Evolutionary conservation across 2,888 invertebrate genomes (phyloP).

Genomic region (Drosophila melanocephala): DNA sequence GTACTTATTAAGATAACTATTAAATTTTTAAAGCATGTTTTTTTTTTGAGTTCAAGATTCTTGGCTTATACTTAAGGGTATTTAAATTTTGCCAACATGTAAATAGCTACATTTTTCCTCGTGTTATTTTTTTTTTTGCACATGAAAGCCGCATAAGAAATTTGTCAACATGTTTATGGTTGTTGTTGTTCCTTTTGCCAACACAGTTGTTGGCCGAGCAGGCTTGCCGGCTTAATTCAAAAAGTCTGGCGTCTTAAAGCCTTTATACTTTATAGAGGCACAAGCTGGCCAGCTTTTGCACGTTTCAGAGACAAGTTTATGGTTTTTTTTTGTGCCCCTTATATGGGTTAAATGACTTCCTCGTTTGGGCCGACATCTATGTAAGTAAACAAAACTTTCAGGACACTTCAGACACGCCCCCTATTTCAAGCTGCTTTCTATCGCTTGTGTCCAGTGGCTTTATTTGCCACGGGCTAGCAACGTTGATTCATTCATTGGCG

Average conservation of each 20-base stretch:
- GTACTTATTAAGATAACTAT: background rate
- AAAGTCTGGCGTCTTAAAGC: conserved; percentile 46
- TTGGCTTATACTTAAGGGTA: conserved; percentile 10
- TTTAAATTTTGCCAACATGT: background rate
- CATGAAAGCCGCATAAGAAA: conserved; percentile 39
- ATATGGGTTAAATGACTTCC: conserved; percentile 78
- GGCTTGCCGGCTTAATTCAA: conserved; percentile 55
- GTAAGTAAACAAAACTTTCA: conserved; percentile 56
- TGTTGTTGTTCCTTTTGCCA: conserved; percentile 20
- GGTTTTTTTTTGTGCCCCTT: conserved; percentile 20
- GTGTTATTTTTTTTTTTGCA: conserved; percentile 8
- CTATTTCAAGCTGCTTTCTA: background rate
- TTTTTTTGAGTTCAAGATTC: background rate
- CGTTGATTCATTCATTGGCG: conserved; percentile 18
- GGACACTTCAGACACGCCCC: conserved; percentile 44
- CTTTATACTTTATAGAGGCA: background rate
- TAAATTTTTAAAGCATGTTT: background rate
- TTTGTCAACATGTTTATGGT: conserved; percentile 73
- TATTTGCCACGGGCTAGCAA: conserved; percentile 49
- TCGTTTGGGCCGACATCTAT: conserved; percentile 41
- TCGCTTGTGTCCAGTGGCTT: conserved; percentile 50
- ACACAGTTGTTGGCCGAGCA: conserved; percentile 32
- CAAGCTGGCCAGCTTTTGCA: conserved; percentile 16
- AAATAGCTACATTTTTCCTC: background rate
- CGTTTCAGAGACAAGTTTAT: conserved; percentile 46